Percentiles rank a stretch among this genome's conserved stretches.
These are phyloP conservation scores for Lampris incognitus DNA, from an alignment of 2,113 vertebrate genomes.

Conservation along the genomic window DNA sequence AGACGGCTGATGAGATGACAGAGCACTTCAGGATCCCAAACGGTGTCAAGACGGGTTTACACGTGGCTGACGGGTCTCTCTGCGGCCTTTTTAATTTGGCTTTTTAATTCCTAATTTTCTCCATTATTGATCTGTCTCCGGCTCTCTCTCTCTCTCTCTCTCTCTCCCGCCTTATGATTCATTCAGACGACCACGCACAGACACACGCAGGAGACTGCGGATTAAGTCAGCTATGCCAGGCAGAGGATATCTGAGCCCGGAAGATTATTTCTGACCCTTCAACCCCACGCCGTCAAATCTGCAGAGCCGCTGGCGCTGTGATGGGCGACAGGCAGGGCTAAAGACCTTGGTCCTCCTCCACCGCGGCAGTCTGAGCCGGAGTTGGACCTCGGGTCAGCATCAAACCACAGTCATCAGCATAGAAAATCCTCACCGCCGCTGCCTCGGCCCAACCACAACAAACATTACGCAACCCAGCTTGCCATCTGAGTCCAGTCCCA, in stretches of 20 bases:
- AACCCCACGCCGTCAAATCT: slow-evolving; percentile 51
- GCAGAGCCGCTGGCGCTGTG: not conserved
- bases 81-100: slow-evolving; percentile 42
- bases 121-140: not conserved
- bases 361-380: slow-evolving; percentile 35
- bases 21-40: slow-evolving; percentile 45
- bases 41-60: slow-evolving; percentile 47
- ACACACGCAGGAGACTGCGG: not conserved
- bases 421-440: slow-evolving; percentile 38
- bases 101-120: slow-evolving; percentile 31
- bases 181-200: slow-evolving; percentile 1
- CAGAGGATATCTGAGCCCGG: slow-evolving; percentile 47
- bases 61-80: slow-evolving; percentile 27
- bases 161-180: not conserved
- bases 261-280: slow-evolving; percentile 63
- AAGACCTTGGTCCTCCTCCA: slow-evolving; percentile 50
- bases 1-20: slow-evolving; percentile 63
- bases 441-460: slow-evolving; percentile 50
- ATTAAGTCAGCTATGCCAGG: slow-evolving; percentile 43
- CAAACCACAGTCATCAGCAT: slow-evolving; percentile 51
- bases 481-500: slow-evolving; percentile 32
- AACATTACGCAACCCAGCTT: slow-evolving; percentile 55
- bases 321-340: slow-evolving; percentile 40
- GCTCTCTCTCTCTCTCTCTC: slow-evolving; percentile 4
- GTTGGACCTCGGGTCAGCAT: slow-evolving; percentile 60